Base-by-base conservation (phyloP, 2,797 vertebrate species). In the Dipus sagitta region DNA sequence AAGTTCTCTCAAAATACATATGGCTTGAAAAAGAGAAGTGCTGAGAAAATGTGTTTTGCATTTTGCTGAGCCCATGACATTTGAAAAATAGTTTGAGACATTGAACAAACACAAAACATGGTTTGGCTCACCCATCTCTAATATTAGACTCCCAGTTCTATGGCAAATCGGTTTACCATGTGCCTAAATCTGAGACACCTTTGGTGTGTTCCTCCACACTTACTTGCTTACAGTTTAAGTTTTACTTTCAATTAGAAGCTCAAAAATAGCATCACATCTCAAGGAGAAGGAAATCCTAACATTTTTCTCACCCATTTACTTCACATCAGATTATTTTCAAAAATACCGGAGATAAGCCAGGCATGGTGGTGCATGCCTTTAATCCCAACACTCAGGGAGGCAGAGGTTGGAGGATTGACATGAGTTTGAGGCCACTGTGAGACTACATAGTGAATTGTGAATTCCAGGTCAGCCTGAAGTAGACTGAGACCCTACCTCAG, bases 41-140 rank as follows among this genome's bases (percentile, higher is more conserved):
- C 96, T 96, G 95, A 95, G 96, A 85, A 97, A 97, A 97, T 97
- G 96, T 97, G 97, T 97, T 97, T 97, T 68, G 92, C 95, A 94
- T 97, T 97, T 97, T 95, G 96, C 95, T 97, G 94, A 97, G 96
- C 94, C 94, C 92, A 70, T 97, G 94, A 96, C 96, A 95, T 96
- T 96, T 95, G 92, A 97, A 85, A 96, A 96, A 95, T 93, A 88
- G 84, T 95, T 74, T 89, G 96, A 97, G 95, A 92, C 96, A 42
- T 3, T 88, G 96, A 96, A 65, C 91, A 96, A 96, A 95, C 94
- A 88, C 90, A 95, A 86, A 91, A 79, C 75, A 65, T 42, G 47
- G 88, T 84, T n/a, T 62, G 64, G 34, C 93, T 74, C 85, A 77
- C 71, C 94, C 88, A 47, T 65, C 71, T 90, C 88, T 95, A 87